Conservation (phyloP, 53 echinoderm and acorn worm species). For the Antedon mediterranea region DNA sequence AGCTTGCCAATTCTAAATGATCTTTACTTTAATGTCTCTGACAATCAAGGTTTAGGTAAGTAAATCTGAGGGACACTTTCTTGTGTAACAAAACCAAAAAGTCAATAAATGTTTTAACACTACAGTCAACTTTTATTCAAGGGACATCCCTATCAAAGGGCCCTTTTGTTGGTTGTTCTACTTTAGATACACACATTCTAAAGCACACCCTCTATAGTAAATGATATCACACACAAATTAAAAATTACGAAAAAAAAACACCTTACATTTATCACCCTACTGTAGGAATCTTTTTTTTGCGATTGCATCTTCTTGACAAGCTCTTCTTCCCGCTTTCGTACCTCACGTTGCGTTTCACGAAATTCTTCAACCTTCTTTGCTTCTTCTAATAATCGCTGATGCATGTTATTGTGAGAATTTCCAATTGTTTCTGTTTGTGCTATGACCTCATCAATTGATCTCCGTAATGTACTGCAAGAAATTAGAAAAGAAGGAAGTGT, state of each 20-base stretch:
- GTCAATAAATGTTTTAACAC: too few relatives aligned
- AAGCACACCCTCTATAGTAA: too few relatives aligned
- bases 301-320: slow-evolving; percentile 34
- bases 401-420: slow-evolving; percentile 29
- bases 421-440: slow-evolving; percentile 55
- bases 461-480: slow-evolving; percentile 30
- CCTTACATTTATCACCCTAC: slow-evolving; percentile 51
- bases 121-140: too few relatives aligned
- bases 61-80: too few relatives aligned
- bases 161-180: too few relatives aligned
- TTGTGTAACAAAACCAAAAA: too few relatives aligned
- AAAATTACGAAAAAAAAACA: background rate
- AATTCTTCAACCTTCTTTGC: slow-evolving; percentile 69
- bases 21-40: too few relatives aligned
- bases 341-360: slow-evolving; percentile 55
- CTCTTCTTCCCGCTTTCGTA: slow-evolving; percentile 46
- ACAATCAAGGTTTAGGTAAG: too few relatives aligned
- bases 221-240: too few relatives aligned
- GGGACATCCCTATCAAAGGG: too few relatives aligned
- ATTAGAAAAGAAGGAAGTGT: background rate
- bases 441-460: slow-evolving; percentile 49
- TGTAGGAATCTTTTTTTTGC: slow-evolving; percentile 44
- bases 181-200: too few relatives aligned
- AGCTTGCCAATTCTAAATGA: too few relatives aligned
- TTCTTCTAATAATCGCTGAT: slow-evolving; percentile 28